Base-by-base conservation (phyloP, 2,797 vertebrate genomes). In the Champsocephalus esox region DNA sequence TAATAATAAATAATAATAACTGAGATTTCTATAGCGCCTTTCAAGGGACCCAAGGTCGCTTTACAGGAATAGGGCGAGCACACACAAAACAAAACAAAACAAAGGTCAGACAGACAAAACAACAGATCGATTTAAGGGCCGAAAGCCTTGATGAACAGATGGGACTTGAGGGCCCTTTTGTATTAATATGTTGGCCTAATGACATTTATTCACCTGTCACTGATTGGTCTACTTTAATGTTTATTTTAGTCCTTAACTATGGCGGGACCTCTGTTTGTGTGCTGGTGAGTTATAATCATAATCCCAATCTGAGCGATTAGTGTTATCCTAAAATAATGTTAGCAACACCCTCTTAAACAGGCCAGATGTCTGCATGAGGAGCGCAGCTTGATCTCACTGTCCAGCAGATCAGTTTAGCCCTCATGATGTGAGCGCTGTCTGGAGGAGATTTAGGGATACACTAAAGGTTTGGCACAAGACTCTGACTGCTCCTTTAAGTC, bases 291-390 rank as follows among this genome's bases (percentile, higher is more conserved):
- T 66, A 74, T 88, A 70, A 82, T 79, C 73, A 73, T 88, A 87
- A 91, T 89, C 85, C 80, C 45, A 77, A 81, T 89, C 82, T 86
- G 76, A 49, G 52, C 7, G 61, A 87, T 87, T 82, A 79, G 62
- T 82, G 82, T 82, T 72, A 89, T 85, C 85, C 80, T 73, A 66
- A 85, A 75, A 83, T 78, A 43, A 88, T 85, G 76, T 34, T 61
- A 79, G 41, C 61, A 84, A 84, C 75, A 87, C 83, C 65, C 60
- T 64, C 60, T 72, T 28, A 55, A 56, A 68, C 43, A 28, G 56
- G 59, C 71, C 79, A 87, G 81, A 81, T 84, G 80, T 88, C 72
- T 72, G 73, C 49, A 44, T 67, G 61, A 17, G 48, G 13, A 63
- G 79, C 80, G 73, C 63, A 56, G 46, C 38, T 54, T 82, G 57